Evolutionary conservation across 2,113 vertebrate genomes (phyloP), one percentile per base, ranked within the genome.

Genomic region (Tauraco erythrolophus): DNA sequence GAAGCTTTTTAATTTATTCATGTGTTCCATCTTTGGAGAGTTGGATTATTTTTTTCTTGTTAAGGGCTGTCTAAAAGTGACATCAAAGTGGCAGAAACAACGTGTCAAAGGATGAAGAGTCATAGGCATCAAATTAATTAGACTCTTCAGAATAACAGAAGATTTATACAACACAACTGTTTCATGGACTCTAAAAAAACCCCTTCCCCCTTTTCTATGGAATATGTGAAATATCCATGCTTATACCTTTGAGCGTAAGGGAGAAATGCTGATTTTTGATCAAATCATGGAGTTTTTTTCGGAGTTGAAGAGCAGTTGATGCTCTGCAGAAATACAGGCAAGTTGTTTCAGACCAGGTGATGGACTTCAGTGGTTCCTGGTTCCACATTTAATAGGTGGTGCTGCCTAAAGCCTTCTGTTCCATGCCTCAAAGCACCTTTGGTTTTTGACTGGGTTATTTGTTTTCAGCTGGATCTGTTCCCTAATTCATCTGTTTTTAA

Each of bases 1-100:
- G 91, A 46, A 74, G 80, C 79, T 86, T 77, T 65, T 84, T 60
- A 48, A 93, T 95, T 93, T 94, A 88, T 97, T 92, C 31, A 88
- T 93, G 18, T 0, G 1, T 21, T 66, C 56, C n/a, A 30, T 68
- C 51, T 88, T 82, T 48, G 56, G 23, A 75, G 88, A 60, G 71
- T 30, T 86, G 58, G 50, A 5, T 35, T 48, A 25, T 39, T 48
- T 51, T 25, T 19, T 35, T 30, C 88, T 45, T 19, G 33, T 46
- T 90, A 16, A 41, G 83, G 16, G 46, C 85, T 91, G 94, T 68
- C 92, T 84, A 7, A 60, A 58, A 84, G 30, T 30, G 53, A 71
- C 95, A 86, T 95, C 92, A 92, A 82, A 95, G 87, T 41, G 76
- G 35, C 46, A 66, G 94, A 9, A 90, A 31, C 75, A 51, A 66